Base-by-base conservation (phyloP, 2,888 invertebrate genomes). In the Zygaena filipendulae region DNA sequence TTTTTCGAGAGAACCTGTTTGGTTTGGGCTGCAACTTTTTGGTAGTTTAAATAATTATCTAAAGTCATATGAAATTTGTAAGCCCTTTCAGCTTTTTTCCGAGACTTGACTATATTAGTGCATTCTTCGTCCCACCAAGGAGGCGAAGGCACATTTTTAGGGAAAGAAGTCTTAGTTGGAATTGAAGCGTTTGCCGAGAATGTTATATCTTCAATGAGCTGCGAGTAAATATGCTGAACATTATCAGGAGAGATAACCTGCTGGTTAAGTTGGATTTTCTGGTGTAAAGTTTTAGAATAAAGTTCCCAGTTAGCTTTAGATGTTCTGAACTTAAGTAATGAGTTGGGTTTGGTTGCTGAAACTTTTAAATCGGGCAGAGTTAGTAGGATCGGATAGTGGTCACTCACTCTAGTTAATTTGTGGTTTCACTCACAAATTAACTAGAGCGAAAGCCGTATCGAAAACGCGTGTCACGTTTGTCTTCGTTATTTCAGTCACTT, bases 91-190 rank as follows among this genome's bases (percentile, higher is more conserved):
- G 28, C 29, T 3, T 25, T 9, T 14, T 23, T 26, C 4, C 36
- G 11, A 4, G 16, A 2, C 2, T 22, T 21, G 3, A 33, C 14
- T n/a, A 23, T 11, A 3, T 13, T 6, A 6, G 26, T 23, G 16
- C 37, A 37, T n/a, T 39, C 33, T 5, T 16, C 3, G 18, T 39
- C 32, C 25, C 37, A 35, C 33, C 33, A 30, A 2, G 29, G 39
- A 8, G 30, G 31, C 1, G 29, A 32, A 11, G 14, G 16, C 2
- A 26, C 16, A n/a, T 19, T 33, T 18, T 30, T 21, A n/a, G 30
- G 32, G 6, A 29, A 25, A 6, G 24, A 8, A 3, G 9, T 3
- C 12, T 28, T 23, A 10, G 29, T 27, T 11, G 31, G 11, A 9
- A 14, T 13, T 3, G 12, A 4, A 19, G 23, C 11, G 1, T 22